Conservation (phyloP, 2,113 vertebrate genomes). For the Entomyzon cyanotis region DNA sequence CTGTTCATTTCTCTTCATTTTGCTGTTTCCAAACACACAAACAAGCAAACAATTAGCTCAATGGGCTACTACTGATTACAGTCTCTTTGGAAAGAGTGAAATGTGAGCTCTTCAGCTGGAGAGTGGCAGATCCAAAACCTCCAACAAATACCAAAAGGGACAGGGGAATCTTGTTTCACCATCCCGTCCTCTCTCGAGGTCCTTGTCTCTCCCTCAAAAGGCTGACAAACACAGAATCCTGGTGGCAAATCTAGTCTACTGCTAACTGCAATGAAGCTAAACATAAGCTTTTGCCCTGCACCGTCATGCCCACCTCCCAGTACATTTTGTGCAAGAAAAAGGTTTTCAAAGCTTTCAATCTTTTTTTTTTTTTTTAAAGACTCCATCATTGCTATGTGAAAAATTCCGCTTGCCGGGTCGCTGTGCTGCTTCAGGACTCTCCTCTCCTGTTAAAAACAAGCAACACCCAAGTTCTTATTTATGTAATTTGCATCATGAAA, state of each 20-base stretch:
- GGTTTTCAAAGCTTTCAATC: neutral
- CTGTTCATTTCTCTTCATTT: neutral
- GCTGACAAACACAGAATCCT: neutral
- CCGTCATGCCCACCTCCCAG: neutral
- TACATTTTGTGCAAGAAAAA: neutral
- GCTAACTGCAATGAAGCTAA: neutral
- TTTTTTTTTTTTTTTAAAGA: neutral
- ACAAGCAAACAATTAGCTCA: slow-evolving; percentile 2
- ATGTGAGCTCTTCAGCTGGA: neutral
- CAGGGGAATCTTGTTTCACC: neutral
- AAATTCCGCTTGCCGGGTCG: neutral
- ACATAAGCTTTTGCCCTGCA: neutral
- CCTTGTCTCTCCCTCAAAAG: neutral
- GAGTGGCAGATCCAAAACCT: neutral
- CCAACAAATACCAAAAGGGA: neutral
- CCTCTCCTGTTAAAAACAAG: neutral
- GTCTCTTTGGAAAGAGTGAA: neutral
- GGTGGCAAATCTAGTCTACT: neutral
- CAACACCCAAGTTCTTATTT: neutral
- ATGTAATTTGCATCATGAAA: neutral
- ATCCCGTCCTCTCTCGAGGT: neutral
- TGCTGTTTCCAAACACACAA: neutral
- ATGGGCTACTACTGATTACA: neutral
- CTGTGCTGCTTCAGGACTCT: neutral
- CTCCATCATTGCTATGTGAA: neutral